Percentiles rank a stretch among this genome's conserved stretches.
Conservation (phyloP, 2,888 invertebrate genomes). For the Drosophila colorata region DNA sequence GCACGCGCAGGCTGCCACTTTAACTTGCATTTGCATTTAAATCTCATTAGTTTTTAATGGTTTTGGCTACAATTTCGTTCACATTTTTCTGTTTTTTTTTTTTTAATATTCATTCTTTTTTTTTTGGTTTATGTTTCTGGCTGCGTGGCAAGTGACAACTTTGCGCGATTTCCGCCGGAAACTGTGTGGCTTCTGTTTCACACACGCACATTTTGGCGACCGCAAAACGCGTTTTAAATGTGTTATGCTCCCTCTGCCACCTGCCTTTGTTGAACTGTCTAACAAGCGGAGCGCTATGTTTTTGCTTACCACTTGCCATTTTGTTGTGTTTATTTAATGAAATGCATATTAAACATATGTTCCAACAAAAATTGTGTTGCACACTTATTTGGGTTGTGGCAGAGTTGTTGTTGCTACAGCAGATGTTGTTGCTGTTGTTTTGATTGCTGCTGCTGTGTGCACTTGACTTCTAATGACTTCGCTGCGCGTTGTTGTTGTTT, state of each 20-base stretch:
- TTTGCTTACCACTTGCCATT: conserved; percentile 38
- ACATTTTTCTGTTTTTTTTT: conserved; percentile 16
- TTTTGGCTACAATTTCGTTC: conserved; percentile 59
- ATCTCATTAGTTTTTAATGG: conserved; percentile 81
- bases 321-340: conserved; percentile 74
- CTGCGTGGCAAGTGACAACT: conserved; percentile 68
- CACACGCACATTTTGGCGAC: conserved; percentile 38
- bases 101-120: conserved; percentile 15
- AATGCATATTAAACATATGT: conserved; percentile 76
- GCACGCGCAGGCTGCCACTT: conserved; percentile 37
- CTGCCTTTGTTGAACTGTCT: not conserved
- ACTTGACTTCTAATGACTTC: conserved; percentile 65
- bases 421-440: conserved; percentile 12
- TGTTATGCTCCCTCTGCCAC: conserved; percentile 3
- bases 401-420: not conserved
- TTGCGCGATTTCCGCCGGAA: conserved; percentile 71
- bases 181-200: conserved; percentile 37
- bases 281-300: conserved; percentile 47
- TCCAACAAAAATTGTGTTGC: conserved; percentile 43
- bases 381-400: conserved; percentile 38
- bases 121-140: conserved; percentile 33
- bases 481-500: not conserved
- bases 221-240: conserved; percentile 68
- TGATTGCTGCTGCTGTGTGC: conserved; percentile 17
- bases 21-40: conserved; percentile 77